These are phyloP conservation scores for Conus ventricosus DNA, from an alignment of 1,140 invertebrate genomes.

Conservation along the genomic window DNA sequence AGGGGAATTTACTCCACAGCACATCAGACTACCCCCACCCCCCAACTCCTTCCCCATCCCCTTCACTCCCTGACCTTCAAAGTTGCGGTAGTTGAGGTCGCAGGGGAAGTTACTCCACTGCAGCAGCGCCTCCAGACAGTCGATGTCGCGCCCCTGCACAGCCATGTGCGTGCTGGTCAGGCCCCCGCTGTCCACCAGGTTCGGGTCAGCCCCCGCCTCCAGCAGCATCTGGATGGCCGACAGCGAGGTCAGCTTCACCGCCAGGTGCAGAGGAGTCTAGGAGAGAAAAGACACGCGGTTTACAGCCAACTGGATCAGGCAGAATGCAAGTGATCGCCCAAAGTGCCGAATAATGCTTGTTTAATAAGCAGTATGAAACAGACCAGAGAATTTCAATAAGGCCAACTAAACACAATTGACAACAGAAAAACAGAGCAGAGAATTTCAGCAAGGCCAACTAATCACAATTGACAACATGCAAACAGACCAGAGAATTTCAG, in stretches of 20 bases:
- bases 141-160: slow-evolving; percentile 46
- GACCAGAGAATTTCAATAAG: not conserved
- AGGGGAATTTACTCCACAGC: slow-evolving; percentile 32
- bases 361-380: not conserved
- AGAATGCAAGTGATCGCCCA: slow-evolving; percentile 4
- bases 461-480: too few species aligned
- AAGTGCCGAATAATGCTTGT: not conserved
- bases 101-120: slow-evolving; percentile 33
- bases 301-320: not conserved
- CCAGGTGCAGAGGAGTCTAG: slow-evolving; percentile 65
- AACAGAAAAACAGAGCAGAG: too few species aligned
- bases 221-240: slow-evolving; percentile 55
- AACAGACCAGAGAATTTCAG: too few species aligned
- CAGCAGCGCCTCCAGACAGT: slow-evolving; percentile 51
- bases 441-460: too few species aligned
- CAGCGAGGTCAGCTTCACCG: slow-evolving; percentile 56
- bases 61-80: slow-evolving; percentile 54
- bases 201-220: slow-evolving; percentile 53
- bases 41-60: not conserved
- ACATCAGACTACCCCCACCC: not conserved
- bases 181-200: slow-evolving; percentile 57
- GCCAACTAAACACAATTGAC: too few species aligned
- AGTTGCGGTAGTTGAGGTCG: slow-evolving; percentile 60
- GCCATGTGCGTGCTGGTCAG: slow-evolving; percentile 59
- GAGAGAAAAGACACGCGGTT: slow-evolving; percentile 8